A percentile compares a stretch with the other conserved stretches of the same genome.
Conservation (phyloP, 2,888 invertebrate genomes). For the Exephanes ischioxanthus region DNA sequence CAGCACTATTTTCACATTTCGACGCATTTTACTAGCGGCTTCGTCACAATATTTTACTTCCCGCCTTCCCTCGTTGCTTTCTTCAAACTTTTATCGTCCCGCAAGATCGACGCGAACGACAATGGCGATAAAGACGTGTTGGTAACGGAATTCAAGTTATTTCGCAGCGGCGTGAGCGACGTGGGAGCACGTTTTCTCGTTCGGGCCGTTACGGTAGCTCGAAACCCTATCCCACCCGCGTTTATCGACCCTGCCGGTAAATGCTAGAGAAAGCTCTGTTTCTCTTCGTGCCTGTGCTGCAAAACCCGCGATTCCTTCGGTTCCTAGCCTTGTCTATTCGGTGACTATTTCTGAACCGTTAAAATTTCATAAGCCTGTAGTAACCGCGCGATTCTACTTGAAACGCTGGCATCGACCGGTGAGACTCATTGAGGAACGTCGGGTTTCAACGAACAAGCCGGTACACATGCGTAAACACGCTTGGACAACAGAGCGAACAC, state of each 20-base stretch:
- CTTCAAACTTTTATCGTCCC: constrained; percentile 22
- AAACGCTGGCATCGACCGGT: background rate
- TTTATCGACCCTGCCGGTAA: constrained; percentile 70
- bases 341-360: background rate
- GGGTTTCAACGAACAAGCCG: background rate
- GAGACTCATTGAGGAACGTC: background rate
- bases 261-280: constrained; percentile 51
- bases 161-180: background rate
- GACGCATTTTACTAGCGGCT: constrained; percentile 85
- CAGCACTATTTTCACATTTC: constrained; percentile 88
- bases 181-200: constrained; percentile 57
- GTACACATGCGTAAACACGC: constrained; percentile 14
- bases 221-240: constrained; percentile 46
- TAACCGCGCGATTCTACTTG: background rate
- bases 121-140: background rate
- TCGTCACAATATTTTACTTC: constrained; percentile 9
- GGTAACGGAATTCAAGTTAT: constrained; percentile 12
- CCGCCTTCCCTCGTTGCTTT: constrained; percentile 3
- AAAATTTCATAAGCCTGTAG: background rate
- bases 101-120: no score
- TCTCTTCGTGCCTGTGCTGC: constrained; percentile 24
- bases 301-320: constrained; percentile 5
- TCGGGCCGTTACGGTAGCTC: constrained; percentile 22
- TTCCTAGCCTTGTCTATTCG: background rate
- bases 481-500: background rate